Base-by-base conservation (phyloP, 2,888 invertebrate species). In the Rhingia campestris region DNA sequence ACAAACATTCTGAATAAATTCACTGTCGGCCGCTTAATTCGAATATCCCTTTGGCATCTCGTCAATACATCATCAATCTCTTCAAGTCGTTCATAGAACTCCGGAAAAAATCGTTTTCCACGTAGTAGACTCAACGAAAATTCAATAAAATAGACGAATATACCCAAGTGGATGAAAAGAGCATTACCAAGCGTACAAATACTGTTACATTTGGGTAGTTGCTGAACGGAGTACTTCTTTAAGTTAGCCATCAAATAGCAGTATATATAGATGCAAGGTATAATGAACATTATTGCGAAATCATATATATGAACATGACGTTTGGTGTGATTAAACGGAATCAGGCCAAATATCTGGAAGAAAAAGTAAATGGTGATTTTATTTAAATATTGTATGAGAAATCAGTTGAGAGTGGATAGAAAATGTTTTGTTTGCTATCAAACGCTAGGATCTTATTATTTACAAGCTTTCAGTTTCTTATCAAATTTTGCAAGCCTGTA, bases 81-180 rank as follows among this genome's bases (percentile, higher is more conserved):
- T 1, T 86, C 45, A 2, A 91, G 61, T 10, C 87, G 87, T 35
- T 86, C 77, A 45, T 89, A 86, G 70, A 90, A 91, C 14, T 88
- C 87, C 10, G 88, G 79, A 56, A 88, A 91, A 67, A 91, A 91
- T 7, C 86, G 74, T 43, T 91, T 91, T 5, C 91, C 89, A 0
- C 90, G 89, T 43, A 87, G 86, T 0, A 91, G 33, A n/a, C 89
- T 89, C 43, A 90, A 22, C 5, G 88, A 4, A 12, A 86, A 87
- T 10, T 88, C 87, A 4, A 87, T 87, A 7, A 89, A 32, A 53
- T 91, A 91, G 4, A 91, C 88, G 45, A 88, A 89, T 7, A 89
- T 87, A 0, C 91, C 91, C 80, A 91, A 41, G 51, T 90, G 87
- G 80, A 89, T 88, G 14, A 90, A 89, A 0, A 91, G 87, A n/a